These are phyloP conservation scores for Sweltsa coloradensis DNA, from an alignment of 1,140 invertebrate genomes.

Conservation along the genomic window DNA sequence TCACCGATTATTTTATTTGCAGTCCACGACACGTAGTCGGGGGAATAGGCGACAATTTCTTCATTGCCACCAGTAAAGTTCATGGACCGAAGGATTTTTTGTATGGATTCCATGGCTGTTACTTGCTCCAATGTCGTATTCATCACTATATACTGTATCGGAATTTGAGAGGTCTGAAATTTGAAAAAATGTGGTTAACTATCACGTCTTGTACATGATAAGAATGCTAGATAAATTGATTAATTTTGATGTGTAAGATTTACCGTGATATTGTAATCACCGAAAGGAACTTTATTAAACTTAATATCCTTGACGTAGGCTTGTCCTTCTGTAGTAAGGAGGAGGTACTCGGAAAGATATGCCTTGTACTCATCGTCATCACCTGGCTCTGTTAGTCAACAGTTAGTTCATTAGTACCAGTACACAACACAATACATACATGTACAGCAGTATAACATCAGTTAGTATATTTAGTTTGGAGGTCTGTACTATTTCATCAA, in stretches of 20 bases:
- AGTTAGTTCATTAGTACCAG: too few relatives aligned
- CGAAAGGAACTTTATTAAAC: constrained; percentile 26
- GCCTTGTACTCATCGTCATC: constrained; percentile 28
- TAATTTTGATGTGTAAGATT: constrained; percentile 1
- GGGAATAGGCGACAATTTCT: constrained; percentile 26
- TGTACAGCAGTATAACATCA: too few relatives aligned
- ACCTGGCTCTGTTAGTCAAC: constrained; percentile 21
- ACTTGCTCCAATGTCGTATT: constrained; percentile 27
- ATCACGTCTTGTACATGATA: background rate
- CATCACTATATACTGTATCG: constrained; percentile 29
- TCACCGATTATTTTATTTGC: constrained; percentile 34
- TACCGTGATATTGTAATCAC: constrained; percentile 33
- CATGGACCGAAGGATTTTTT: constrained; percentile 21
- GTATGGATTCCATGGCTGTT: constrained; percentile 27
- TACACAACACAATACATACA: too few relatives aligned
- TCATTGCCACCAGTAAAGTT: constrained; percentile 25
- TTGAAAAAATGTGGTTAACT: background rate
- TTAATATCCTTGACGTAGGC: constrained; percentile 32
- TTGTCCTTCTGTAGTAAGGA: constrained; percentile 29
- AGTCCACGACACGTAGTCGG: constrained; percentile 29
- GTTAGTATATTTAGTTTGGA: too few relatives aligned
- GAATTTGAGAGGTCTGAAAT: constrained; percentile 28
- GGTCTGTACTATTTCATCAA: too few relatives aligned
- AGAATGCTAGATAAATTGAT: background rate
- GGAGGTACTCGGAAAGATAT: constrained; percentile 29